A percentile compares a stretch with the other conserved stretches of the same genome.
Conservation (phyloP, 1,140 invertebrate genomes). For the honey bee (Apis mellifera) region DNA sequence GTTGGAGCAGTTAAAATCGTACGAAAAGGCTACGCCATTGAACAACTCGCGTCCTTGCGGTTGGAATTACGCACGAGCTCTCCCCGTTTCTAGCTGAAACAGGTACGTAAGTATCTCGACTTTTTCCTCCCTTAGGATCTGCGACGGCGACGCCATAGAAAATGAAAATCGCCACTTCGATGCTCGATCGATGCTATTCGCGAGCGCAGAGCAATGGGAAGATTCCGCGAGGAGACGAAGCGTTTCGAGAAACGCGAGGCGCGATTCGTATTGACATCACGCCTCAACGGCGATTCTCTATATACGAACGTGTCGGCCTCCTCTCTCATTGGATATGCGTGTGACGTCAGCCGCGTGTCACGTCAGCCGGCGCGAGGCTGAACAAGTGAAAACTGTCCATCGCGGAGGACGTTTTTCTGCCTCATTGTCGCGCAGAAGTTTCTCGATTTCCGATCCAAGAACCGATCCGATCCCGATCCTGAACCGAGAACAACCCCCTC, state of each 20-base stretch:
- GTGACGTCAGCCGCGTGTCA: slow-evolving; percentile 71
- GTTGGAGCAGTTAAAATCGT: background rate
- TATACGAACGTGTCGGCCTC: slow-evolving; percentile 45
- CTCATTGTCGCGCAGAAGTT: background rate
- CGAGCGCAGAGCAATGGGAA: too few species aligned
- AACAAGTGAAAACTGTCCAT: slow-evolving; percentile 47
- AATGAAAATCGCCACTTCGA: background rate
- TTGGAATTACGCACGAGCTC: slow-evolving; percentile 68
- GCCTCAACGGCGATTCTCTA: slow-evolving; percentile 43
- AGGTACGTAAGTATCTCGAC: slow-evolving; percentile 58
- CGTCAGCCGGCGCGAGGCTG: slow-evolving; percentile 23
- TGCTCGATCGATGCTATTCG: too few species aligned
- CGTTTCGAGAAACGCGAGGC: background rate
- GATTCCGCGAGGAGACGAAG: background rate
- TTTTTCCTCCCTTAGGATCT: slow-evolving; percentile 57
- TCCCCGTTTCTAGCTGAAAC: slow-evolving; percentile 44
- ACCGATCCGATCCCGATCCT: too few species aligned
- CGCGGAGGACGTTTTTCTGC: slow-evolving; percentile 43
- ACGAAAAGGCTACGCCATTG: slow-evolving; percentile 57
- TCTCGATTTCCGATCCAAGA: background rate
- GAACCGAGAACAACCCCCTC: too few species aligned
- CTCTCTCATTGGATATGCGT: slow-evolving; percentile 62
- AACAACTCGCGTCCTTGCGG: slow-evolving; percentile 66
- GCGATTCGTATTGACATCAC: slow-evolving; percentile 56
- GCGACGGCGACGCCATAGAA: background rate